Percentiles rank a stretch among this genome's conserved stretches.
Conservation (phyloP, 2,113 vertebrate species). For the Ammospiza caudacuta region DNA sequence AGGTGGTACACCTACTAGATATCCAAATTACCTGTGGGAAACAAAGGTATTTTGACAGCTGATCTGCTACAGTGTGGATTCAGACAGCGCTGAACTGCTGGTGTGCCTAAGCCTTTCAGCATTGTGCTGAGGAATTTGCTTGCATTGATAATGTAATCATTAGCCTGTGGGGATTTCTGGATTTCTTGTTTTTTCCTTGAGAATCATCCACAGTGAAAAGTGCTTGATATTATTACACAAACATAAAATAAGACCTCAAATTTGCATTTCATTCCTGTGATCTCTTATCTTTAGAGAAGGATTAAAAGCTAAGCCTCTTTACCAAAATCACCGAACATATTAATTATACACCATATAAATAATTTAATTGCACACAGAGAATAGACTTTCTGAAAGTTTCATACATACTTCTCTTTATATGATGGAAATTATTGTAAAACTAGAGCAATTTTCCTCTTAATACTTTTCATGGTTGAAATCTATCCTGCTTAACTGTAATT, state of each 20-base stretch:
- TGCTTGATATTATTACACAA: slow-evolving; percentile 33
- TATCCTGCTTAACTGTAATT: neutral
- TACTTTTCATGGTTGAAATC: neutral
- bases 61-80: neutral
- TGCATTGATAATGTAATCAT: slow-evolving; percentile 20
- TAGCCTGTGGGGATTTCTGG: neutral
- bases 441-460: neutral
- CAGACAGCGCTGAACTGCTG: neutral
- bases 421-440: neutral
- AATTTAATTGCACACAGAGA: slow-evolving; percentile 35
- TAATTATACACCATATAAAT: slow-evolving; percentile 60
- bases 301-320: slow-evolving; percentile 66
- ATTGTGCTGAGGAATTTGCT: slow-evolving; percentile 11
- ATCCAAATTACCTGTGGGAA: neutral
- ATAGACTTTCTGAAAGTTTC: slow-evolving; percentile 36
- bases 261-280: slow-evolving; percentile 61
- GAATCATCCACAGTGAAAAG: neutral
- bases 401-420: neutral
- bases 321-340: slow-evolving; percentile 39
- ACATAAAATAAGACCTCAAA: slow-evolving; percentile 36
- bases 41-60: neutral
- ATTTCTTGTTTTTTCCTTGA: neutral
- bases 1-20: neutral
- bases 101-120: neutral
- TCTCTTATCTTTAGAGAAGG: slow-evolving; percentile 51